Conservation (phyloP, 2,888 invertebrate genomes). For the Nudaria mundana region DNA sequence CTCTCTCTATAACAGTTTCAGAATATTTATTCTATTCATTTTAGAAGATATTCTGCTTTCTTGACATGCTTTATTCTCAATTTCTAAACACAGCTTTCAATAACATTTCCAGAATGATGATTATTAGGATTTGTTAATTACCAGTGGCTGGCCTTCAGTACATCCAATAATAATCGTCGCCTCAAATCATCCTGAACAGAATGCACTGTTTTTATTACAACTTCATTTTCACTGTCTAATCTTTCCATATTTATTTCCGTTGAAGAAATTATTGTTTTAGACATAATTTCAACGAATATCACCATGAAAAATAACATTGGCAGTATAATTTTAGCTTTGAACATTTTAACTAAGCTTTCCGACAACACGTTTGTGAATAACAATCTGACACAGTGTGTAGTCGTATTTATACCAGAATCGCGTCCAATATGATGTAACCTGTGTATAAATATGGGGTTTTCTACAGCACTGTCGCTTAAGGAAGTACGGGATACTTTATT, state of each 20-base stretch:
- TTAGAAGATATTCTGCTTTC: too few species aligned
- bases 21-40: too few species aligned
- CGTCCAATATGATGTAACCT: conserved; percentile 2
- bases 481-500: background rate
- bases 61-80: too few species aligned
- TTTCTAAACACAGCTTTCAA: too few species aligned
- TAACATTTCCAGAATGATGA: background rate
- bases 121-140: background rate
- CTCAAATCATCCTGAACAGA: background rate
- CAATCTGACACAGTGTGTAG: background rate
- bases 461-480: background rate
- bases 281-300: background rate
- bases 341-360: background rate
- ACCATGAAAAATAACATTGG: conserved; percentile 1
- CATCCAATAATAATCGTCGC: background rate
- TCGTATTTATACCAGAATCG: background rate
- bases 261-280: background rate
- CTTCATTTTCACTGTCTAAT: background rate
- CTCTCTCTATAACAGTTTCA: too few species aligned
- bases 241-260: background rate
- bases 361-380: background rate
- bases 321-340: background rate
- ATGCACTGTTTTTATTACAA: background rate
- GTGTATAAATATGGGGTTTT: conserved; percentile 4
- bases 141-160: background rate